Conservation (phyloP, 1,140 invertebrate genomes). For the Ruditapes philippinarum region DNA sequence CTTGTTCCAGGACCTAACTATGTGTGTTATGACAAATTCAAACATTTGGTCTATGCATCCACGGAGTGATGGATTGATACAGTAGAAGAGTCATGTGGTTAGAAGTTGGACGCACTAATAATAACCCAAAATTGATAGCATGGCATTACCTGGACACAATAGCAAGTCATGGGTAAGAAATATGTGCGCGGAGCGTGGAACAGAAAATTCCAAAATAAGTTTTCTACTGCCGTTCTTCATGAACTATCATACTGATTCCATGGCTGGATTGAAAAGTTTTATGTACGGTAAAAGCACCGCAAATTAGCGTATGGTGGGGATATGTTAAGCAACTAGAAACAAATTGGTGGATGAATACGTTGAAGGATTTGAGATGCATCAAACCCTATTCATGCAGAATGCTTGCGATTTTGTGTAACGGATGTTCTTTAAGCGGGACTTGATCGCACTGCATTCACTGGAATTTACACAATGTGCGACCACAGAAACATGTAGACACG, state of each 20-base stretch:
- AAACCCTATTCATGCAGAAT: slow-evolving; percentile 17
- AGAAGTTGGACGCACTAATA: slow-evolving; percentile 77
- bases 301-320: slow-evolving; percentile 61
- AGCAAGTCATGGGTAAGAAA: slow-evolving; percentile 19
- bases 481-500: background rate
- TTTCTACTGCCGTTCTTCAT: slow-evolving; percentile 55
- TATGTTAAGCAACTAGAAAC: slow-evolving; percentile 32
- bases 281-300: slow-evolving; percentile 61
- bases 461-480: slow-evolving; percentile 18
- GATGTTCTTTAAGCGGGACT: slow-evolving; percentile 18
- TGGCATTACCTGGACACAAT: slow-evolving; percentile 74
- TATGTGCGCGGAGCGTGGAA: slow-evolving; percentile 57
- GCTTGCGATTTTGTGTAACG: slow-evolving; percentile 53
- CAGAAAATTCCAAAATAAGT: slow-evolving; percentile 62
- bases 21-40: slow-evolving; percentile 83
- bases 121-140: slow-evolving; percentile 71
- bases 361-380: slow-evolving; percentile 44
- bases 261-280: slow-evolving; percentile 56
- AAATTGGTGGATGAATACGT: slow-evolving; percentile 61
- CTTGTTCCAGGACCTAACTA: slow-evolving; percentile 74
- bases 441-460: slow-evolving; percentile 40
- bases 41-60: slow-evolving; percentile 81
- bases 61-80: slow-evolving; percentile 81
- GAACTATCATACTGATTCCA: slow-evolving; percentile 2
- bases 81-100: slow-evolving; percentile 80